Percentiles rank a stretch among this genome's conserved stretches.
Conservation (phyloP, 2,797 vertebrate genomes). For the Bothrops alternatus region DNA sequence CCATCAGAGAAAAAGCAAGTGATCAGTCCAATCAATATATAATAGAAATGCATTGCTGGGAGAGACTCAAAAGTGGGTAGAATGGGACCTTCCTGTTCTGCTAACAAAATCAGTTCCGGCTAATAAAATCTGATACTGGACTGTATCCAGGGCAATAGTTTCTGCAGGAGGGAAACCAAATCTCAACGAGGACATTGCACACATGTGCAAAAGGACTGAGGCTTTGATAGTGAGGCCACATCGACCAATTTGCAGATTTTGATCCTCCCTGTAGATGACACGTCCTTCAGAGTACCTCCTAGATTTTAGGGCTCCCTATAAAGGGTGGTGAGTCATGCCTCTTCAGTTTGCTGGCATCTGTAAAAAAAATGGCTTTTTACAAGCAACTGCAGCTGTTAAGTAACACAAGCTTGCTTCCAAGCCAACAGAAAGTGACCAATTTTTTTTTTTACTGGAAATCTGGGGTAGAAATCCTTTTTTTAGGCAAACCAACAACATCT, state of each 20-base stretch:
- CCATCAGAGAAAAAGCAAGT: neutral
- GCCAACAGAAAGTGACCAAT: neutral
- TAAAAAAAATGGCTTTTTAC: neutral
- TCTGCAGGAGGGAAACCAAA: neutral
- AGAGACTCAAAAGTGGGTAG: neutral
- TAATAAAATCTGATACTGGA: neutral
- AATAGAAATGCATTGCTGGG: neutral
- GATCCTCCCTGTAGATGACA: neutral
- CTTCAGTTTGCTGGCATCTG: neutral
- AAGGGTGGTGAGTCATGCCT: neutral
- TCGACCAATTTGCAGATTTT: neutral
- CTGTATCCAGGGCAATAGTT: neutral
- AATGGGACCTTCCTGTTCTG: neutral
- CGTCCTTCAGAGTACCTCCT: neutral
- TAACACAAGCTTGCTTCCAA: neutral
- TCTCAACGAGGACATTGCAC: neutral
- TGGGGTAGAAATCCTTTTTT: neutral
- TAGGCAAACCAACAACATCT: neutral
- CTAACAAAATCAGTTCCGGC: neutral
- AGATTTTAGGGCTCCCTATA: neutral
- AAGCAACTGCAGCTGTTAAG: neutral
- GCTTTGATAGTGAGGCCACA: neutral
- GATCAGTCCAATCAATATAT: neutral
- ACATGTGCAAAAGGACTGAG: neutral
- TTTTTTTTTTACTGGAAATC: neutral